Evolutionary conservation across 2,888 invertebrate genomes (phyloP).

Genomic region (Lamellibrachia satsuma): DNA sequence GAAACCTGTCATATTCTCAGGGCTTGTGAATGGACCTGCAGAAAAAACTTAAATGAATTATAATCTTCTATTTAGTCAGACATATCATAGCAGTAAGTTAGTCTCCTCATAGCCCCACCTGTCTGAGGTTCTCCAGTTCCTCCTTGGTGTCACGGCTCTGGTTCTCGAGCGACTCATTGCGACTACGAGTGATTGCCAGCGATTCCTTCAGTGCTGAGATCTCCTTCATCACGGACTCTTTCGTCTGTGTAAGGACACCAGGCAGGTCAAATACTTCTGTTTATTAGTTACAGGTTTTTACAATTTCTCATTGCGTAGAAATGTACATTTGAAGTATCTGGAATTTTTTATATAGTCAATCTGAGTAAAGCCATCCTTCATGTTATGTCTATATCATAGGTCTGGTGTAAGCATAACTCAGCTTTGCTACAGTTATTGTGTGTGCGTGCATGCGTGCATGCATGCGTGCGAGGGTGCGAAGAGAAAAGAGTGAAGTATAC

Average conservation of each 20-base stretch:
- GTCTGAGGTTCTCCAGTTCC: slow-evolving; percentile 49
- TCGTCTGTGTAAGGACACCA: slow-evolving; percentile 24
- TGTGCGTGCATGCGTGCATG: too few species aligned
- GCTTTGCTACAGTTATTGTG: too few species aligned
- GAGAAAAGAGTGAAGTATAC: not conserved
- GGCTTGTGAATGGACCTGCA: too few species aligned
- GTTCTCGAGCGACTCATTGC: slow-evolving; percentile 37
- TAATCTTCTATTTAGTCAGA: not conserved
- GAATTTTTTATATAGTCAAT: too few species aligned
- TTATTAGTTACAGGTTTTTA: not conserved
- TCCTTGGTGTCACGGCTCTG: slow-evolving; percentile 35
- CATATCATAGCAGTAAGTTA: not conserved
- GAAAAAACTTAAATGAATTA: not conserved
- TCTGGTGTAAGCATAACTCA: too few species aligned
- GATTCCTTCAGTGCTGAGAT: slow-evolving; percentile 36
- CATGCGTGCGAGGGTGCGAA: not conserved
- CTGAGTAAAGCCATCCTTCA: too few species aligned
- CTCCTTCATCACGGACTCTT: slow-evolving; percentile 34
- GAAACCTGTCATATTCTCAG: too few species aligned
- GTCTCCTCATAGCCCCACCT: slow-evolving; percentile 29
- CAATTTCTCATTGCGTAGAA: not conserved
- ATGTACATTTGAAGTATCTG: too few species aligned
- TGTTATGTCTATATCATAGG: too few species aligned
- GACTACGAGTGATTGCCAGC: slow-evolving; percentile 30
- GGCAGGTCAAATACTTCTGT: too few species aligned